These are phyloP conservation scores for Yponomeuta sedellus DNA, from an alignment of 2,888 invertebrate species.

Conservation along the genomic window DNA sequence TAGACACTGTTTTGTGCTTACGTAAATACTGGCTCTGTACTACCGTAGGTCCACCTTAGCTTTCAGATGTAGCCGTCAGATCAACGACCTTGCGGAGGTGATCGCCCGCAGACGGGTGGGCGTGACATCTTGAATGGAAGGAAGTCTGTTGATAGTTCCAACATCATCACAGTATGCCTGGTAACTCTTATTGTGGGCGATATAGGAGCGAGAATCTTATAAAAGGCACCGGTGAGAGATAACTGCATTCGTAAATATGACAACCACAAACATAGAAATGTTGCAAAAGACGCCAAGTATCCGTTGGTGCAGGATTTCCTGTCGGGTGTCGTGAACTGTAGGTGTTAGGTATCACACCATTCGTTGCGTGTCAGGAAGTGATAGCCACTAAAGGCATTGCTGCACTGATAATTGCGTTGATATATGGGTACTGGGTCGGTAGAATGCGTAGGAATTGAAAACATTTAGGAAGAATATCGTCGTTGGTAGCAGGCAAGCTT, in stretches of 20 bases:
- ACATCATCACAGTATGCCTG: not conserved
- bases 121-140: constrained; percentile 22
- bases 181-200: not conserved
- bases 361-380: constrained; percentile 1
- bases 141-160: constrained; percentile 17
- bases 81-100: constrained; percentile 29
- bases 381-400: constrained; percentile 1
- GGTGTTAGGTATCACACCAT: not conserved
- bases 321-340: not conserved
- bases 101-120: constrained; percentile 26
- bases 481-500: not conserved
- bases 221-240: not conserved
- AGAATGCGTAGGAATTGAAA: not conserved
- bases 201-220: not conserved
- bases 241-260: not conserved
- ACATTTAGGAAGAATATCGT: not conserved
- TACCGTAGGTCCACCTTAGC: not conserved
- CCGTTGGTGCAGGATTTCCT: not conserved
- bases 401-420: not conserved
- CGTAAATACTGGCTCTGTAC: not conserved
- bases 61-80: constrained; percentile 19
- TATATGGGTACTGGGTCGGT: not conserved
- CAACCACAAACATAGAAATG: not conserved
- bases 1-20: not conserved
- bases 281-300: not conserved